Conservation (phyloP, 2,888 invertebrate genomes). For the Dione vanillae region DNA sequence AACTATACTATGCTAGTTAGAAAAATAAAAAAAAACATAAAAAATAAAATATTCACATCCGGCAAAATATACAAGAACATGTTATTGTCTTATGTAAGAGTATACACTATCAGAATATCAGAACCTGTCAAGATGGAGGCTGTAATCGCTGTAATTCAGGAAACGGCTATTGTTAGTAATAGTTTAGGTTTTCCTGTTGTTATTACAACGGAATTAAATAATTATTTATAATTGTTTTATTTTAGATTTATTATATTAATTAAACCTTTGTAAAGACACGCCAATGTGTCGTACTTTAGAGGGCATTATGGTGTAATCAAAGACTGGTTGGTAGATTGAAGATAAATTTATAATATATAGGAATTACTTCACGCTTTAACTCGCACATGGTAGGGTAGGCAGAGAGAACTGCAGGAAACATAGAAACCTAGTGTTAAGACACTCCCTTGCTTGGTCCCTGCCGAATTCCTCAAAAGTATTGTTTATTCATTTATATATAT, state of each 20-base stretch:
- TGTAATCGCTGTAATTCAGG: constrained; percentile 12
- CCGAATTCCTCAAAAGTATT: no score
- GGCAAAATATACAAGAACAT: neutral
- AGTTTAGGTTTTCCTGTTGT: constrained; percentile 16
- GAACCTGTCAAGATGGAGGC: constrained; percentile 8
- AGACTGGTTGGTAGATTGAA: neutral
- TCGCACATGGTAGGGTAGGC: no score
- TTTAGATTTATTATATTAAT: neutral
- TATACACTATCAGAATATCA: neutral
- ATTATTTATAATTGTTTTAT: constrained; percentile 14
- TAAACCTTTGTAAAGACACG: neutral
- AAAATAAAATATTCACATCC: neutral
- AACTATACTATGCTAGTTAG: no score
- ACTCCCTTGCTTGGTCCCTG: no score
- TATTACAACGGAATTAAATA: neutral
- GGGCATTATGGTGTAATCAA: neutral
- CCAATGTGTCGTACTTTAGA: neutral
- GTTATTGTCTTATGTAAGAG: neutral
- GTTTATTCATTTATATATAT: no score
- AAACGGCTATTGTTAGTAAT: neutral
- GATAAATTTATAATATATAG: no score
- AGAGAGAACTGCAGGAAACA: no score
- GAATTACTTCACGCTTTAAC: no score
- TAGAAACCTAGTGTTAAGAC: no score
- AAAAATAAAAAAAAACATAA: no score